These are phyloP conservation scores for Achatina immaculata DNA, from an alignment of 1,140 invertebrate genomes.

Conservation along the genomic window DNA sequence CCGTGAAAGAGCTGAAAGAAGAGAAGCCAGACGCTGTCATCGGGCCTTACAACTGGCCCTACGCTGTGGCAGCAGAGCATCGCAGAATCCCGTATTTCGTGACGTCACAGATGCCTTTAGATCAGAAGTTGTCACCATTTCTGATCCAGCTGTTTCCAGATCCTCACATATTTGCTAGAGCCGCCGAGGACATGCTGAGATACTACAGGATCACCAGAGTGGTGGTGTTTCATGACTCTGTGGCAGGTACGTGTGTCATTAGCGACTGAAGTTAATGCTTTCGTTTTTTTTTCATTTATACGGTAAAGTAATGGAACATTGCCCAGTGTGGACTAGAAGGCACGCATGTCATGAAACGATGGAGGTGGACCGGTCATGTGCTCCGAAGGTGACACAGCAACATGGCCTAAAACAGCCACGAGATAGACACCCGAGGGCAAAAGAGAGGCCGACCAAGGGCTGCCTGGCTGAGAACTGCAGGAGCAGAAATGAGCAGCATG, in stretches of 20 bases:
- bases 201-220: constrained; percentile 51
- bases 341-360: background rate
- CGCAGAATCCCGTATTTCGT: constrained; percentile 54
- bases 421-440: no score
- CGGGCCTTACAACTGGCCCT: constrained; percentile 50
- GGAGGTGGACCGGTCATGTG: no score
- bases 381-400: no score
- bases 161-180: constrained; percentile 39
- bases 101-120: constrained; percentile 49
- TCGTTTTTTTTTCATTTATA: background rate
- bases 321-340: background rate
- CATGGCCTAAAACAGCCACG: no score
- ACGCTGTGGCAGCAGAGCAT: constrained; percentile 48
- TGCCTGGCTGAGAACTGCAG: no score
- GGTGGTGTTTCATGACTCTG: constrained; percentile 53
- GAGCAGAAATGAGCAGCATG: no score
- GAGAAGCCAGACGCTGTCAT: constrained; percentile 47
- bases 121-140: constrained; percentile 39
- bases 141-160: constrained; percentile 56
- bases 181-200: constrained; percentile 51
- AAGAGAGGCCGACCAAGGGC: no score
- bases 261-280: background rate
- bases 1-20: constrained; percentile 10
- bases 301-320: background rate
- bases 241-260: constrained; percentile 37